Conservation (phyloP, 2,797 vertebrate species). For the Xenentodon cancila region DNA sequence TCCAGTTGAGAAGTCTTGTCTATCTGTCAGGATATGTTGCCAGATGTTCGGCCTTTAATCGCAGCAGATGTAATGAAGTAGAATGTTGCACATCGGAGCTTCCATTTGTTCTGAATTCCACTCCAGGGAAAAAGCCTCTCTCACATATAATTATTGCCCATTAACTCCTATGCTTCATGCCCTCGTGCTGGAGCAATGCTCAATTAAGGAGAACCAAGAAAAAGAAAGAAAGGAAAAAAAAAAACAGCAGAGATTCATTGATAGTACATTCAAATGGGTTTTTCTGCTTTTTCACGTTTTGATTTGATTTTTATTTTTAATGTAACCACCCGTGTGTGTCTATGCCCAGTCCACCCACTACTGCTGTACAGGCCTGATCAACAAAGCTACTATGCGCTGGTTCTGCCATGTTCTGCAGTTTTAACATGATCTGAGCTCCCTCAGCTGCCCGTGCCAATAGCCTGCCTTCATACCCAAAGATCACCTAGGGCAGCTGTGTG, state of each 20-base stretch:
- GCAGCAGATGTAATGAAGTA: constrained; percentile 98
- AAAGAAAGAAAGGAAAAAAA: constrained; percentile 63
- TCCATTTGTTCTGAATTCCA: constrained; percentile 96
- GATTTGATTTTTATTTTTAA: constrained; percentile 27
- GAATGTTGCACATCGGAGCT: constrained; percentile 97
- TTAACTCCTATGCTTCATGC: constrained; percentile 87
- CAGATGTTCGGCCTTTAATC: constrained; percentile 98
- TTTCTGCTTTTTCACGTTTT: constrained; percentile 6
- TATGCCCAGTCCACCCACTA: constrained; percentile 48
- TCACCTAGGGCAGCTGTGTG: constrained; percentile 86
- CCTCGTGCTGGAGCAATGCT: constrained; percentile 92
- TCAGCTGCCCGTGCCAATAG: constrained; percentile 59
- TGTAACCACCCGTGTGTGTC: constrained; percentile 50
- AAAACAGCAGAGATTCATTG: constrained; percentile 72
- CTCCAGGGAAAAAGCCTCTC: constrained; percentile 95
- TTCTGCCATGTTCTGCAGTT: constrained; percentile 46
- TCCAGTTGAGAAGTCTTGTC: constrained; percentile 90
- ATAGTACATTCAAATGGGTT: constrained; percentile 61
- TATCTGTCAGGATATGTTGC: constrained; percentile 94
- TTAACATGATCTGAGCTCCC: constrained; percentile 55
- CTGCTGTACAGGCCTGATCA: constrained; percentile 52
- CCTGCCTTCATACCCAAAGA: constrained; percentile 77
- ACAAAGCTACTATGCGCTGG: constrained; percentile 32
- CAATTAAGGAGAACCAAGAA: constrained; percentile 90
- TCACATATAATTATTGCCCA: constrained; percentile 98